A percentile compares a stretch with the other conserved stretches of the same genome.
phyloP scores from a whole-genome alignment of 2,888 invertebrate species.

The Eristalinus aeneus region DNA sequence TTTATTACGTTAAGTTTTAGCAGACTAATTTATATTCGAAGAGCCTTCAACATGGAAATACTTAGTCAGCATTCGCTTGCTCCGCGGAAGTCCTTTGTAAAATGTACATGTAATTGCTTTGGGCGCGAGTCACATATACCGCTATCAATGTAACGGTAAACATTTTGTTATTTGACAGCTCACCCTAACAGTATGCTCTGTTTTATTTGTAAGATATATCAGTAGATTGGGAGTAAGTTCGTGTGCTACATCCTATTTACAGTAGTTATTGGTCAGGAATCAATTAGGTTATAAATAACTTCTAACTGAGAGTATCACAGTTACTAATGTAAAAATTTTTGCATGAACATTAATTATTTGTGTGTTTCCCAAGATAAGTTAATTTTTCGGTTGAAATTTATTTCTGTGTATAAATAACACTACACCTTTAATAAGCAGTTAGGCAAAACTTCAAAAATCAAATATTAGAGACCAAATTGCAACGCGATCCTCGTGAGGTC shows the following conservation, averaged over 20 bases:
- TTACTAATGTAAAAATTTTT: too few relatives aligned
- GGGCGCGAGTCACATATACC: conserved; percentile 13
- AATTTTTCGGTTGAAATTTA: too few relatives aligned
- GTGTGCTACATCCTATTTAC: background rate
- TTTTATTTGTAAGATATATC: background rate
- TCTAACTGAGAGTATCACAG: too few relatives aligned
- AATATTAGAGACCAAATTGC: too few relatives aligned
- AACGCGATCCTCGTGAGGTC: too few relatives aligned
- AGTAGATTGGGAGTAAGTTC: background rate
- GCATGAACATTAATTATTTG: too few relatives aligned
- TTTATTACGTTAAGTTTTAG: background rate
- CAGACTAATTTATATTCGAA: background rate
- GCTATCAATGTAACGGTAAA: conserved; percentile 21
- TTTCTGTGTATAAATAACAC: too few relatives aligned
- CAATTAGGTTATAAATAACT: too few relatives aligned
- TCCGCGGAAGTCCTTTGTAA: background rate
- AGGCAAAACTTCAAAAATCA: too few relatives aligned
- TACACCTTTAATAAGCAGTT: too few relatives aligned
- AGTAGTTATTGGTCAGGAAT: background rate
- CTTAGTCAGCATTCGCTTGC: background rate
- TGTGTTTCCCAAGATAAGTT: too few relatives aligned
- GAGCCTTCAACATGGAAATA: background rate
- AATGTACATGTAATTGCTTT: background rate
- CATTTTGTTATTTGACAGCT: conserved; percentile 29
- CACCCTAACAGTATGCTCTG: conserved; percentile 1